phyloP scores from a whole-genome alignment of 2,888 invertebrate genomes.

The Eristalis intricaria region DNA sequence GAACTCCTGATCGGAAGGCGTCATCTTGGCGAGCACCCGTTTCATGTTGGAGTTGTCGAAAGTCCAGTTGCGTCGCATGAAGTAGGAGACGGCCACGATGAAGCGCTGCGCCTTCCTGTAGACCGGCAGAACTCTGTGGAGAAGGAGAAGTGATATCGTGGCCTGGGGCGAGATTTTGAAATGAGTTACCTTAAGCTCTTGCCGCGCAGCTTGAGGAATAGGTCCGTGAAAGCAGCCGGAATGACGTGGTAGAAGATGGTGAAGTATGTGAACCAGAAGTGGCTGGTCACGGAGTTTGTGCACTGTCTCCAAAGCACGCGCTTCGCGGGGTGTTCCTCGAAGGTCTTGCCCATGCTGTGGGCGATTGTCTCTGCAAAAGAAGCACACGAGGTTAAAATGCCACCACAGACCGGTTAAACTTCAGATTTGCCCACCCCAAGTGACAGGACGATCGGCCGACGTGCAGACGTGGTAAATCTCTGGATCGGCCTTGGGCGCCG shows the following conservation, averaged over 20 bases:
- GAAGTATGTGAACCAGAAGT: constrained; percentile 66
- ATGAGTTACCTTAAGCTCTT: constrained; percentile 38
- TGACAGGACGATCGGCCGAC: constrained; percentile 64
- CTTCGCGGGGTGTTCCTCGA: constrained; percentile 53
- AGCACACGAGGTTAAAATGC: background rate
- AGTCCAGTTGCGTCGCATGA: constrained; percentile 67
- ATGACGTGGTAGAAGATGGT: constrained; percentile 73
- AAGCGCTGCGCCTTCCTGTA: constrained; percentile 73
- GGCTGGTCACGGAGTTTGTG: constrained; percentile 51
- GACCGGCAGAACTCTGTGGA: constrained; percentile 71
- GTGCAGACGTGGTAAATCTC: constrained; percentile 71
- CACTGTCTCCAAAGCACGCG: constrained; percentile 70
- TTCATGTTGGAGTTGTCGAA: constrained; percentile 73
- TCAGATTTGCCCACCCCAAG: constrained; percentile 52
- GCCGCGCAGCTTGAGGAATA: constrained; percentile 40
- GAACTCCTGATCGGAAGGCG: constrained; percentile 68
- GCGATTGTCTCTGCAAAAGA: constrained; percentile 48
- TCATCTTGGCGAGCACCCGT: constrained; percentile 70
- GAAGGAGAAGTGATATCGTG: background rate
- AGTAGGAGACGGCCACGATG: constrained; percentile 65
- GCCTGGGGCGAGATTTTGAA: background rate
- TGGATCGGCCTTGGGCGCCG: constrained; percentile 31
- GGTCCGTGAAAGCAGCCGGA: constrained; percentile 71
- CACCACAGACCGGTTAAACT: background rate
- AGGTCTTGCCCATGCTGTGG: background rate